These are phyloP conservation scores for Phortica okadai DNA, from an alignment of 2,888 invertebrate species.

Conservation along the genomic window DNA sequence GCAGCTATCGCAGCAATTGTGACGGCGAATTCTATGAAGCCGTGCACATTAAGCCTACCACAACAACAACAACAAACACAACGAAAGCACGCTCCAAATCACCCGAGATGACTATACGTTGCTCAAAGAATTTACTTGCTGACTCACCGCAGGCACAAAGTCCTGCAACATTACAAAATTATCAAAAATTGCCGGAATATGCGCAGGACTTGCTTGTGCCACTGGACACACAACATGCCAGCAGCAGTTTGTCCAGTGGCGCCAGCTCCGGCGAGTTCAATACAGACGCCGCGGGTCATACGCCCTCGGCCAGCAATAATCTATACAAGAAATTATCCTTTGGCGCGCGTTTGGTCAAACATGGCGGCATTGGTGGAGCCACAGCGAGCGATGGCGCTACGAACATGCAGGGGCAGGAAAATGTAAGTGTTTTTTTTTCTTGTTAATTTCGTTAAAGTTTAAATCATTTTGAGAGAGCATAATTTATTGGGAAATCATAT, in stretches of 20 bases:
- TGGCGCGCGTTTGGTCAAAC: slow-evolving; percentile 55
- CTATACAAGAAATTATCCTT: slow-evolving; percentile 60
- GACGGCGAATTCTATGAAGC: slow-evolving; percentile 71
- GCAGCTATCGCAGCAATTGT: slow-evolving; percentile 71
- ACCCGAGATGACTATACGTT: slow-evolving; percentile 57
- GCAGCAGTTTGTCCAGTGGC: slow-evolving; percentile 49
- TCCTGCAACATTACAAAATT: slow-evolving; percentile 64
- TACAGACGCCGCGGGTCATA: slow-evolving; percentile 58
- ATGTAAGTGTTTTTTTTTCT: slow-evolving; percentile 17
- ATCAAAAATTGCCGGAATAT: slow-evolving; percentile 67
- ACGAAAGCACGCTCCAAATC: slow-evolving; percentile 25
- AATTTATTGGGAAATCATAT: too few relatives aligned
- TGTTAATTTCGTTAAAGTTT: neutral
- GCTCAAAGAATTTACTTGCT: slow-evolving; percentile 55
- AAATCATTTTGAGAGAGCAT: neutral
- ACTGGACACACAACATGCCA: neutral
- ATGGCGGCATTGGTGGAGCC: slow-evolving; percentile 35
- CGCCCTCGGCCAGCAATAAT: slow-evolving; percentile 47
- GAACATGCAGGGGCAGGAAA: slow-evolving; percentile 18
- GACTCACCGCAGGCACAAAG: slow-evolving; percentile 52
- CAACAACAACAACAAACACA: slow-evolving; percentile 36
- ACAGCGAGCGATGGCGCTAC: neutral
- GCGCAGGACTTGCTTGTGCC: slow-evolving; percentile 55
- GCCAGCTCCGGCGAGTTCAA: slow-evolving; percentile 64
- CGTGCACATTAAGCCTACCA: slow-evolving; percentile 53